Base-by-base conservation (phyloP, 2,888 invertebrate species). In the Chromoteleia sp. region DNA sequence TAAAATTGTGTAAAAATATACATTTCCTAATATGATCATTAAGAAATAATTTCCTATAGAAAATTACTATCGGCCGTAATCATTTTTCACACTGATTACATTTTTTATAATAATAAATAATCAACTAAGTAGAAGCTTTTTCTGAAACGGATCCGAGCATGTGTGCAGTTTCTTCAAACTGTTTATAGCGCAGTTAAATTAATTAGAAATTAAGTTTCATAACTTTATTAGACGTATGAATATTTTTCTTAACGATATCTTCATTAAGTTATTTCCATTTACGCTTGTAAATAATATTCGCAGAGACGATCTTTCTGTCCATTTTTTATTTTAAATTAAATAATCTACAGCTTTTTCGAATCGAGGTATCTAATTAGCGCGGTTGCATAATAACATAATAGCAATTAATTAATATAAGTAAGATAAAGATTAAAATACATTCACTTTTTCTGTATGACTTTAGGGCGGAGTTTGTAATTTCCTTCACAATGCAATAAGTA, bases 401-500 rank as follows among this genome's bases (percentile, higher is more conserved):
- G 43, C 52, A 54, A 61, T 61, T 68, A 45, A 68, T 56, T 73
- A 73, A 73, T 73, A 59, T 59, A 48, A 71, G 14, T 61, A 54
- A 61, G 52, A 54, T 73, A 52, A 54, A 73, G 52, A 43, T 41
- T 52, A 29, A 29, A 61, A 33, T 12, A 73, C 73, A 15, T 73
- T 73, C 73, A 73, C 73, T 73, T 73, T 48, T 70, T 70, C 70
- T 56, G 30, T 45, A 29, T 14, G 39, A 48, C 17, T 58, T 56
- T 21, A 65, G 48, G 65, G 75, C 58, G 75, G 75, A 48, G 75
- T 65, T 75, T 48, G 75, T 41, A 75, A 75, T 75, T 65, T 75
- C 50, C 75, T 75, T 75, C 15, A 75, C 58, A 75, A 75, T 75
- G 56, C 45, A 65, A 52, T 25, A 21, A 48, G 59, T 41, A 71